Evolutionary conservation across 2,113 vertebrate species (phyloP).

Genomic region (Orthochromis malagaraziensis): DNA sequence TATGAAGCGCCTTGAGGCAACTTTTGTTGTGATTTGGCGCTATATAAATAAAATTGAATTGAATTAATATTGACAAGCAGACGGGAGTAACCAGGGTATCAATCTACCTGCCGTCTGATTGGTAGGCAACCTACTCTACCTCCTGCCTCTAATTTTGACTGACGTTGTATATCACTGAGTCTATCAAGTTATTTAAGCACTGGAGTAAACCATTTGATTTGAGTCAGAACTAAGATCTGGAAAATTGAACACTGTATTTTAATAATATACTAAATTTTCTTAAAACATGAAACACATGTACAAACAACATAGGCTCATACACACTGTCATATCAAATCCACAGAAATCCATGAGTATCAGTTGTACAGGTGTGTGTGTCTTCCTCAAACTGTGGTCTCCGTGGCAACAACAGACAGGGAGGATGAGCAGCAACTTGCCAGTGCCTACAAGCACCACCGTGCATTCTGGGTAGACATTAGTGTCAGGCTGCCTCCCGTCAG

Average conservation of each 20-base stretch:
- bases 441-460: neutral
- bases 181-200: neutral
- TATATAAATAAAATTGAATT: too few relatives aligned
- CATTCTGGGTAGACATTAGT: constrained; percentile 31
- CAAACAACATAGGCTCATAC: neutral
- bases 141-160: neutral
- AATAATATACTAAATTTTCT: neutral
- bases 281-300: neutral
- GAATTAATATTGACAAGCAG: neutral
- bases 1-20: too few relatives aligned
- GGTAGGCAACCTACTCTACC: neutral
- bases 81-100: neutral
- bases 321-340: neutral
- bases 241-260: neutral
- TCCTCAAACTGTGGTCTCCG: constrained; percentile 16
- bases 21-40: too few relatives aligned
- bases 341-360: neutral
- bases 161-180: neutral
- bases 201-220: neutral
- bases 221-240: neutral
- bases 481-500: neutral
- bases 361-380: neutral
- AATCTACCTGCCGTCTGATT: neutral
- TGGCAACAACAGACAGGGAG: constrained; percentile 1
- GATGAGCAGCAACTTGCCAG: constrained; percentile 14